Conservation (phyloP, 2,113 vertebrate species). For the Stercorarius parasiticus region DNA sequence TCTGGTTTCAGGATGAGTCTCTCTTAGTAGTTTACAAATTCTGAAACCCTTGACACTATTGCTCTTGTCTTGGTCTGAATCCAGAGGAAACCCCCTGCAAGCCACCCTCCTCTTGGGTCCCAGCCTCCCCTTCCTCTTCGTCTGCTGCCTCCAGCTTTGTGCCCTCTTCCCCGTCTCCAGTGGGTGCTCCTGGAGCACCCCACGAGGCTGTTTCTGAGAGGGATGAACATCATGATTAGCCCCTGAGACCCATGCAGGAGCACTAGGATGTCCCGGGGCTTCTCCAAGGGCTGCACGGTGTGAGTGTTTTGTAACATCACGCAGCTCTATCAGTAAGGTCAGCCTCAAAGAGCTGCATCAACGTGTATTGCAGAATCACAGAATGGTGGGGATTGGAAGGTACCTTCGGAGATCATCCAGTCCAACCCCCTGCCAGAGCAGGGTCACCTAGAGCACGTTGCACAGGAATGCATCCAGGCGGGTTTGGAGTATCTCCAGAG, state of each 20-base stretch:
- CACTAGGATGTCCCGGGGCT: fast-evolving
- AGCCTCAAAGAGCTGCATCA: background rate
- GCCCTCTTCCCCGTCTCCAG: background rate
- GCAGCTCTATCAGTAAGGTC: background rate
- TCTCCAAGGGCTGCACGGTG: fast-evolving
- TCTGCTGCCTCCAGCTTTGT: background rate
- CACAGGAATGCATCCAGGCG: background rate
- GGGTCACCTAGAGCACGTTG: background rate
- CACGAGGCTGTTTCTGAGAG: background rate
- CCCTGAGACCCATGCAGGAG: background rate
- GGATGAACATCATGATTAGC: background rate
- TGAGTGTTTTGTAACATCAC: background rate
- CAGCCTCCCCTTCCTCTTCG: background rate
- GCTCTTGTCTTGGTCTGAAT: background rate
- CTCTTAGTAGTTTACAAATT: background rate
- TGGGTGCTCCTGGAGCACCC: background rate
- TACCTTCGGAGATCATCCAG: background rate
- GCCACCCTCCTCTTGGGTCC: background rate
- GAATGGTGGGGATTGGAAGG: background rate
- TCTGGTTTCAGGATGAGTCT: background rate
- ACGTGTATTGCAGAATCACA: background rate
- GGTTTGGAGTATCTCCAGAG: background rate
- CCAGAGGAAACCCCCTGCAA: background rate
- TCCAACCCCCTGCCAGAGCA: background rate
- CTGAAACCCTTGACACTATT: background rate